Conservation (phyloP, 1,140 invertebrate genomes). For the Drosophila pseudoobscura region DNA sequence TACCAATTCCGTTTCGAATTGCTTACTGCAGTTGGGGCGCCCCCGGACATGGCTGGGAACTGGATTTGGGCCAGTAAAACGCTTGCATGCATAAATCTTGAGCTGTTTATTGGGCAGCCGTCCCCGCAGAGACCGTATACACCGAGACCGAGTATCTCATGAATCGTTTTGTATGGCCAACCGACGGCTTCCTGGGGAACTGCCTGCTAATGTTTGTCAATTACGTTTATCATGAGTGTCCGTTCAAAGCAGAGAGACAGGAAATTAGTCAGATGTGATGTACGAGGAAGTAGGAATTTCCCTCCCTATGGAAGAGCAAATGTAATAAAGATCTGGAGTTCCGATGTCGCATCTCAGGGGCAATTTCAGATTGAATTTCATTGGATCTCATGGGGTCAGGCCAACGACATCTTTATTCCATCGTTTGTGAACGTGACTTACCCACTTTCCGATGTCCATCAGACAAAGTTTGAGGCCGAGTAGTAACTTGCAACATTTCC, state of each 20-base stretch:
- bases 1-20: constrained; percentile 35
- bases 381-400: constrained; percentile 6
- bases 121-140: background rate
- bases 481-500: constrained; percentile 40
- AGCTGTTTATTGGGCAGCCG: constrained; percentile 49
- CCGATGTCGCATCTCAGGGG: constrained; percentile 9
- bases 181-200: constrained; percentile 32
- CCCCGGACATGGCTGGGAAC: constrained; percentile 33
- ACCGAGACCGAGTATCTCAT: constrained; percentile 3
- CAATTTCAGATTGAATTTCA: constrained; percentile 38
- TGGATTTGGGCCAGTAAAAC: constrained; percentile 61
- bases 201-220: constrained; percentile 37
- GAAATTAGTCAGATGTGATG: constrained; percentile 3
- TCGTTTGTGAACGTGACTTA: constrained; percentile 39
- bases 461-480: constrained; percentile 41
- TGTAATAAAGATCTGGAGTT: constrained; percentile 7
- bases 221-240: constrained; percentile 10
- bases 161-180: constrained; percentile 12
- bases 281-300: background rate
- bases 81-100: constrained; percentile 59
- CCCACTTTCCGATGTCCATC: constrained; percentile 33
- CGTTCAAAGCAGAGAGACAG: no score
- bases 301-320: background rate
- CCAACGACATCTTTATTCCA: constrained; percentile 19
- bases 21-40: constrained; percentile 37